Base-by-base conservation (phyloP, 2,797 vertebrate genomes). In the Leptatherina wallacei region DNA sequence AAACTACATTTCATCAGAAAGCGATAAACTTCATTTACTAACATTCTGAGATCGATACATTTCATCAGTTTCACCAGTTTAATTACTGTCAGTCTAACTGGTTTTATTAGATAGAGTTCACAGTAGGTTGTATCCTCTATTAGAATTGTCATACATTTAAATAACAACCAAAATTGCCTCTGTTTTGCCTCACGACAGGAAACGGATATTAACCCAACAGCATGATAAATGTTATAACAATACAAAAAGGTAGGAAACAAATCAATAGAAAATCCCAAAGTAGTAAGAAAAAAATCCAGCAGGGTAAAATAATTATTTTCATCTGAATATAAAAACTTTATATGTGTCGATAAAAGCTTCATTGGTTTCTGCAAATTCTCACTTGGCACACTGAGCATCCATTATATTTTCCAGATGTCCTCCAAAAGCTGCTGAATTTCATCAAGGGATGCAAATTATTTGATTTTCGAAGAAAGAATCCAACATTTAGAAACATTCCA, bases 391-490 rank as follows among this genome's bases (percentile, higher is more conserved):
- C 55, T 20, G 20, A 73, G 8, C 57, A 52, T 58, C 33, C 27
- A 33, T 63, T 33, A 16, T 18, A 16, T 61, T 66, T 35, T 4
- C 55, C 13, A 42, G n/a, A 13, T 64, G 56, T 56, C 49, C 58
- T 83, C 38, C 1, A 1, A 63, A 27, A 38, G 6, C 13, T 55
- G 56, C 49, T n/a, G n/a, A 20, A 59, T 55, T 40, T 47, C 16
- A 33, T 22, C 54, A 73, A 73, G 12, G 33, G 40, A 57, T 13
- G 52, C 42, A 72, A 81, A 76, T 68, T 35, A 30, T 65, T 72
- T 60, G 4, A 22, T 40, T 71, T 38, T 27, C 27, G 57, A 70
- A 65, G 58, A 20, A 58, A 47, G 20, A 66, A 49, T 71, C 56
- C n/a, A 52, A 32, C 59, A 65, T 68, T 75, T 65, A 69, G 30